A percentile compares a stretch with the other conserved stretches of the same genome.
These are phyloP conservation scores for Samia ricini DNA, from an alignment of 1,140 invertebrate genomes.

Conservation along the genomic window DNA sequence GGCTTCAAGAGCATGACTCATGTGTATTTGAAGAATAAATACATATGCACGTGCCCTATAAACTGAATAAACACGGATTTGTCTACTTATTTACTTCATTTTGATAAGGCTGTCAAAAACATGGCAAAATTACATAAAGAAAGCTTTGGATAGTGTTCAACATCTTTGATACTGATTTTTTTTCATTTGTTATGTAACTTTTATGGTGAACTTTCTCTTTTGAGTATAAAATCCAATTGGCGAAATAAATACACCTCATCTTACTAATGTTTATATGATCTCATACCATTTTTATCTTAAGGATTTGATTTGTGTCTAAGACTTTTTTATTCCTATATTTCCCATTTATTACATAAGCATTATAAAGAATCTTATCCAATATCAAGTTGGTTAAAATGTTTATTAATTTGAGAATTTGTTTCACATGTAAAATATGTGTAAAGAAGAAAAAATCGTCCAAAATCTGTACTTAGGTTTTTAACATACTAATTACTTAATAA, in stretches of 20 bases:
- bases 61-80: background rate
- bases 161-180: background rate
- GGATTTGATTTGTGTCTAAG: background rate
- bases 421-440: too few relatives aligned
- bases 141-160: background rate
- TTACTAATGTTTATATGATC: too few relatives aligned
- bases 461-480: too few relatives aligned
- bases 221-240: background rate
- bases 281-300: background rate
- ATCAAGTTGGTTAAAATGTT: too few relatives aligned
- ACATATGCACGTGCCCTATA: background rate
- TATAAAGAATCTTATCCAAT: too few relatives aligned
- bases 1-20: constrained; percentile 33
- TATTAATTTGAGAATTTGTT: too few relatives aligned
- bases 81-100: background rate
- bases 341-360: too few relatives aligned
- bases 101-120: constrained; percentile 1
- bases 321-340: too few relatives aligned
- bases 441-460: too few relatives aligned
- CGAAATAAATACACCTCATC: background rate
- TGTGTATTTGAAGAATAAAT: constrained; percentile 24
- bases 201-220: constrained; percentile 19
- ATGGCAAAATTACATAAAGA: constrained; percentile 2
- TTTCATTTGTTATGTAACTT: constrained; percentile 20
- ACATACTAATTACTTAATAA: too few relatives aligned